Base-by-base conservation (phyloP, 2,888 invertebrate genomes). In the Dilophus febrilis region DNA sequence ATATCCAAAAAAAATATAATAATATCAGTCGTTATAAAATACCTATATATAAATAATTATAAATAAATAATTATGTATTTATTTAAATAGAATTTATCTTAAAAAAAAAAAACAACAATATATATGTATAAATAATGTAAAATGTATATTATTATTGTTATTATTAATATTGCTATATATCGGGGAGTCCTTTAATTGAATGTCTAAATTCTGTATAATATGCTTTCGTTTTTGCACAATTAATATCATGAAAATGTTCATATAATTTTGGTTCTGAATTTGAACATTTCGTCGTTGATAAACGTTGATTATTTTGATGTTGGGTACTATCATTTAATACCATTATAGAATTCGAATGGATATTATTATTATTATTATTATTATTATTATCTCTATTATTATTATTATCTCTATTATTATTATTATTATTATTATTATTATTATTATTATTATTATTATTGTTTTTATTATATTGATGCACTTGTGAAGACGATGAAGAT, bases 261-360 rank as follows among this genome's bases (percentile, higher is more conserved):
- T 59, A 62, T 17, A 61, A 46, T 43, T 58, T 58, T 17, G 61
- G 58, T 47, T 63, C 59, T 26, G 59, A 61, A 42, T 53, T 60
- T 26, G 60, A 61, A 49, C 50, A 47, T 34, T 37, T 41, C 19
- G 41, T 26, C 28, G 37, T 34, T 27, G 32, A 11, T 29, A 6
- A 32, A 42, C 26, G n/a, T 5, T 19, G 19, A n/a, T 19, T 34
- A 19, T 18, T 18, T 17, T 13, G 19, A 33, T 13, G 4, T 22
- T 10, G 27, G 22, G 14, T 28, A 26, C 13, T 38, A 26, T 22
- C 27, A 33, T 39, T n/a, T 28, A 39, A 5, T 33, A 32, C 27
- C n/a, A n/a, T n/a, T n/a, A n/a, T n/a, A n/a, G n/a, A n/a, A n/a
- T n/a, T n/a, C n/a, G n/a, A n/a, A n/a, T n/a, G n/a, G n/a, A n/a